Percentiles rank a stretch among this genome's conserved stretches.
phyloP scores from a whole-genome alignment of 2,113 vertebrate species.

The Patagioenas fasciata region DNA sequence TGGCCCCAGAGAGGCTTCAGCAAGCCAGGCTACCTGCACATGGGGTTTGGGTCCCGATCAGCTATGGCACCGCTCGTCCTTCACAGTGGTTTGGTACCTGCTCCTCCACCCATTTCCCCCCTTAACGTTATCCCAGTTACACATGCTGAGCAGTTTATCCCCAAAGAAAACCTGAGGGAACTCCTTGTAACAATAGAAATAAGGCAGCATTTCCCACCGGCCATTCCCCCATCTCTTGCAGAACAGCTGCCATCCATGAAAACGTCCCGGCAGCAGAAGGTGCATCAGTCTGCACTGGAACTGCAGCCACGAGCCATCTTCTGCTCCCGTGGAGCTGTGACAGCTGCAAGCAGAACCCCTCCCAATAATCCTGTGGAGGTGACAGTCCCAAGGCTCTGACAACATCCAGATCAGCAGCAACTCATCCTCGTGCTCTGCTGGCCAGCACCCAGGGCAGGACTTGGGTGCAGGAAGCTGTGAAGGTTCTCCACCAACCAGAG shows the following conservation, averaged over 20 bases:
- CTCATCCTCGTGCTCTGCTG: not conserved
- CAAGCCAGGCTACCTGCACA: fast-evolving
- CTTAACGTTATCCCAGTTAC: not conserved
- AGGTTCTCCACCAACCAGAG: not conserved
- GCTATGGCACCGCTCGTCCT: not conserved
- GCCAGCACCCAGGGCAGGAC: fast-evolving
- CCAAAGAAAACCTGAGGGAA: fast-evolving
- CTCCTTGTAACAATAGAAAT: not conserved
- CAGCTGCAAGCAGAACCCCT: not conserved
- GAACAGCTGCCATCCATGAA: not conserved
- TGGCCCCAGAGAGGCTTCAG: not conserved
- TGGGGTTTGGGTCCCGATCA: not conserved
- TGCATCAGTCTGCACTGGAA: not conserved
- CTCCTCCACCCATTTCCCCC: no score
- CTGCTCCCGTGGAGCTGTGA: not conserved
- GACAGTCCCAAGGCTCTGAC: not conserved
- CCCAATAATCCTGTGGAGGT: fast-evolving
- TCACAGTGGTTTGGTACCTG: no score
- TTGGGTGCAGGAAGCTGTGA: not conserved
- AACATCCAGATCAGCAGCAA: fast-evolving
- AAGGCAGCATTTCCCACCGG: not conserved
- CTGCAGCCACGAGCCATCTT: fast-evolving
- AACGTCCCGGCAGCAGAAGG: fast-evolving
- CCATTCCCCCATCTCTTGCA: not conserved
- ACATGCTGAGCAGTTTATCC: fast-evolving